phyloP scores from a whole-genome alignment of 1,140 invertebrate species.

The Streblospio benedicti region DNA sequence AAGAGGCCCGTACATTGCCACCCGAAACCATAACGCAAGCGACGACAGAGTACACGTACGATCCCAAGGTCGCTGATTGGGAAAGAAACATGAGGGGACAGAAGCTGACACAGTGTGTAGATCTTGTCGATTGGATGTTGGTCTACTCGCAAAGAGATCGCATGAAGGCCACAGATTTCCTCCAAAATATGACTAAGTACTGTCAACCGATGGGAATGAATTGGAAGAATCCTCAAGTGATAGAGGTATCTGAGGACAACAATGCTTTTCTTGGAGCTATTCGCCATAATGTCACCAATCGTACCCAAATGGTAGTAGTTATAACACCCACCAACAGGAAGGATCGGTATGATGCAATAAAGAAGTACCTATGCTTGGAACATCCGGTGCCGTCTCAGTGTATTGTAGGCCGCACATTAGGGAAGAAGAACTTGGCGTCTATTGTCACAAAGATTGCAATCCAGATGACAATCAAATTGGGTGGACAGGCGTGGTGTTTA shows the following conservation, averaged over 20 bases:
- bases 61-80: conserved; percentile 60
- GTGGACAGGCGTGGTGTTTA: conserved; percentile 11
- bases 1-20: conserved; percentile 58
- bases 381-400: conserved; percentile 63
- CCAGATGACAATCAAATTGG: conserved; percentile 13
- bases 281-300: conserved; percentile 18
- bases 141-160: conserved; percentile 57
- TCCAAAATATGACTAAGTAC: conserved; percentile 53
- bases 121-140: conserved; percentile 60
- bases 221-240: conserved; percentile 49
- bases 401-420: conserved; percentile 54
- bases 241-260: conserved; percentile 28
- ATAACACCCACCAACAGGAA: conserved; percentile 49
- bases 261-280: conserved; percentile 30
- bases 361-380: conserved; percentile 76
- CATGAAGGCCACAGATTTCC: conserved; percentile 55
- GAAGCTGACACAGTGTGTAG: conserved; percentile 45
- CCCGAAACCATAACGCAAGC: conserved; percentile 55
- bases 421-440: conserved; percentile 47
- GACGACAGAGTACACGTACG: not conserved
- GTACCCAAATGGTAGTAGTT: conserved; percentile 35
- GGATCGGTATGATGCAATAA: conserved; percentile 79
- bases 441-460: conserved; percentile 23
- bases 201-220: conserved; percentile 59
- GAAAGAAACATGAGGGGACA: conserved; percentile 48